Percentiles rank a stretch among this genome's conserved stretches.
Conservation (phyloP, 2,113 vertebrate species). For the Scartelaos histophorus region DNA sequence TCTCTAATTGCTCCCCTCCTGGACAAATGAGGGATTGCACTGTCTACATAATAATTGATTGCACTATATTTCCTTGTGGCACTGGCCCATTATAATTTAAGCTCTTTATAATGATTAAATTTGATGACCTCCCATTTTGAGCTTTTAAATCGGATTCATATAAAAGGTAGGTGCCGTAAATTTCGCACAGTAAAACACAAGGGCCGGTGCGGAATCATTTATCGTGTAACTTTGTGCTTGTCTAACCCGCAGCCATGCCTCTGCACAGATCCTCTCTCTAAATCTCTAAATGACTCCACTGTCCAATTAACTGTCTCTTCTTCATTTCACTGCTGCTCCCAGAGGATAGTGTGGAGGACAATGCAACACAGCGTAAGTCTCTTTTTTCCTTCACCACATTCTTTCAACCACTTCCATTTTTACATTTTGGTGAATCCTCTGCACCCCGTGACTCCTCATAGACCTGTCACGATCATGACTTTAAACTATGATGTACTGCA, state of each 20-base stretch:
- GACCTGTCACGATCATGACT: too few relatives aligned
- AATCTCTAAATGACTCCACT: slow-evolving; percentile 55
- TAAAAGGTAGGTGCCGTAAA: not conserved
- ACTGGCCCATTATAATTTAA: too few relatives aligned
- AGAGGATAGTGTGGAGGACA: slow-evolving; percentile 97
- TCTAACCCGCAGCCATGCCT: slow-evolving; percentile 59
- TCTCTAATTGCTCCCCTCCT: too few relatives aligned
- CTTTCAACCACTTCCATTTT: slow-evolving; percentile 64
- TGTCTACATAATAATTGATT: too few relatives aligned
- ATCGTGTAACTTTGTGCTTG: slow-evolving; percentile 63
- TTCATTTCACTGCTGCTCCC: slow-evolving; percentile 85
- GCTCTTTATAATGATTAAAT: too few relatives aligned
- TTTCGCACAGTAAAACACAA: not conserved
- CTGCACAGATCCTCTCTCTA: slow-evolving; percentile 35
- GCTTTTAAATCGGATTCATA: not conserved
- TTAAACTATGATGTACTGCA: too few relatives aligned
- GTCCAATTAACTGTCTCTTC: slow-evolving; percentile 84
- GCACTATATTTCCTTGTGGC: too few relatives aligned
- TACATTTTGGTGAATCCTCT: not conserved
- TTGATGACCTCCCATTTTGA: slow-evolving; percentile 2
- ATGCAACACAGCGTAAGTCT: slow-evolving; percentile 96
- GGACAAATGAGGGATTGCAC: too few relatives aligned
- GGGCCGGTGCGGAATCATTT: slow-evolving; percentile 27
- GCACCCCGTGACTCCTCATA: not conserved
- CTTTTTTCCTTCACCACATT: slow-evolving; percentile 75